Conservation (phyloP, 2,888 invertebrate genomes). For the Eledona agricola region DNA sequence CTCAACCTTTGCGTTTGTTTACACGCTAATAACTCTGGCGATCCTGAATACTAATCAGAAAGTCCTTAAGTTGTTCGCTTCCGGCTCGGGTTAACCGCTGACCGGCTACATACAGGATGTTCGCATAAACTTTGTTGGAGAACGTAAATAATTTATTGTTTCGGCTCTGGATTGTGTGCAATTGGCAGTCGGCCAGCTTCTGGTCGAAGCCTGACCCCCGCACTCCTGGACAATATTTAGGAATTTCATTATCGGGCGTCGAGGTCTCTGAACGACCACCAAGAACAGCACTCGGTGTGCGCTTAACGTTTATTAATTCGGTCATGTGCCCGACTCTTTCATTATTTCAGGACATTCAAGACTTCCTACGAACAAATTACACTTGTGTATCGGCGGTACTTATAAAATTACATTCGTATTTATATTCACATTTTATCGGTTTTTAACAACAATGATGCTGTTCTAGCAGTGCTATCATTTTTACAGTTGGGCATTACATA, state of each 20-base stretch:
- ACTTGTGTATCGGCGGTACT: no score
- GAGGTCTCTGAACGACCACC: constrained; percentile 19
- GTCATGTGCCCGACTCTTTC: constrained; percentile 29
- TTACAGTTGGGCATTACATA: no score
- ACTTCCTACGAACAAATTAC: no score
- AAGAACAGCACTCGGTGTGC: constrained; percentile 27
- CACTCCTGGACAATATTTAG: constrained; percentile 42
- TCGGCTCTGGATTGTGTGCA: constrained; percentile 1
- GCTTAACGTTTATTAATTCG: constrained; percentile 37
- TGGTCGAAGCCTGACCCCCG: constrained; percentile 37
- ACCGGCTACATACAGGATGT: neutral
- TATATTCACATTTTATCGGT: no score
- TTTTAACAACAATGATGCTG: no score
- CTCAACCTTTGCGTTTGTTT: constrained; percentile 22
- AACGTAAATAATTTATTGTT: constrained; percentile 1
- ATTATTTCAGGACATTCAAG: no score
- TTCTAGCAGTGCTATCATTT: no score
- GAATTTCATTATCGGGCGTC: constrained; percentile 41
- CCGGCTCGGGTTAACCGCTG: constrained; percentile 9
- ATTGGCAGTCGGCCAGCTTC: constrained; percentile 46
- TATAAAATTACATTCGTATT: no score
- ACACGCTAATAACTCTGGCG: constrained; percentile 15
- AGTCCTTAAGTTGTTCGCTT: constrained; percentile 21
- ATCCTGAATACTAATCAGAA: constrained; percentile 21
- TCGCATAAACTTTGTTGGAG: no score